Evolutionary conservation across 2,888 invertebrate genomes (phyloP).

Genomic region (Acronicta aceris): DNA sequence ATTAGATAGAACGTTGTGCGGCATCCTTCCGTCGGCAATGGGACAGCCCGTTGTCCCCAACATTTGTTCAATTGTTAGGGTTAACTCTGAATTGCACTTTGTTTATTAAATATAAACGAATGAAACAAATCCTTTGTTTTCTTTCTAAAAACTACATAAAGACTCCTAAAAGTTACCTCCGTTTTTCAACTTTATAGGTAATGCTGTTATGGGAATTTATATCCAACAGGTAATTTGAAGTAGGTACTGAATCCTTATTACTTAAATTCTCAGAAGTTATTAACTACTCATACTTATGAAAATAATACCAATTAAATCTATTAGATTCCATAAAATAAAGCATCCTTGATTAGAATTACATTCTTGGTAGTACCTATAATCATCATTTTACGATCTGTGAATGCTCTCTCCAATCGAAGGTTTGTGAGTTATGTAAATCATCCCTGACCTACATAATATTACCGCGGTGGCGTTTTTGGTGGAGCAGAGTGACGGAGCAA

Average conservation of each 20-base stretch:
- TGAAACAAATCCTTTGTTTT: constrained; percentile 76
- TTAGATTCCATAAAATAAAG: too few relatives aligned
- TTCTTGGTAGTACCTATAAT: neutral
- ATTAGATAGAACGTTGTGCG: constrained; percentile 66
- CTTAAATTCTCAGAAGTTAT: too few relatives aligned
- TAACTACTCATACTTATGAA: too few relatives aligned
- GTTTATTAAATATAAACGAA: constrained; percentile 90
- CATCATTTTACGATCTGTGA: constrained; percentile 4
- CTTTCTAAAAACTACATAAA: constrained; percentile 44
- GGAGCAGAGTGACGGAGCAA: constrained; percentile 72
- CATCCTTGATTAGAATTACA: neutral
- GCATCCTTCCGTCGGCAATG: constrained; percentile 72
- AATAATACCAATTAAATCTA: too few relatives aligned
- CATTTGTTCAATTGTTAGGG: constrained; percentile 89
- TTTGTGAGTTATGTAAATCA: constrained; percentile 53
- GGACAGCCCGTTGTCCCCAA: constrained; percentile 79
- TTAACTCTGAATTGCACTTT: constrained; percentile 90
- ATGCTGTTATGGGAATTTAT: too few relatives aligned
- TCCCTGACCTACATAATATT: constrained; percentile 83
- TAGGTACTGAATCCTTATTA: too few relatives aligned
- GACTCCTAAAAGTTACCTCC: neutral
- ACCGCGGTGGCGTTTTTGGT: constrained; percentile 63
- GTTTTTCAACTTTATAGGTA: too few relatives aligned
- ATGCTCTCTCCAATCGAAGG: constrained; percentile 9
- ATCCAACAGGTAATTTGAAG: too few relatives aligned